phyloP scores from a whole-genome alignment of 92 coral and sea anemone species.

The Zoanthus sociatus region DNA sequence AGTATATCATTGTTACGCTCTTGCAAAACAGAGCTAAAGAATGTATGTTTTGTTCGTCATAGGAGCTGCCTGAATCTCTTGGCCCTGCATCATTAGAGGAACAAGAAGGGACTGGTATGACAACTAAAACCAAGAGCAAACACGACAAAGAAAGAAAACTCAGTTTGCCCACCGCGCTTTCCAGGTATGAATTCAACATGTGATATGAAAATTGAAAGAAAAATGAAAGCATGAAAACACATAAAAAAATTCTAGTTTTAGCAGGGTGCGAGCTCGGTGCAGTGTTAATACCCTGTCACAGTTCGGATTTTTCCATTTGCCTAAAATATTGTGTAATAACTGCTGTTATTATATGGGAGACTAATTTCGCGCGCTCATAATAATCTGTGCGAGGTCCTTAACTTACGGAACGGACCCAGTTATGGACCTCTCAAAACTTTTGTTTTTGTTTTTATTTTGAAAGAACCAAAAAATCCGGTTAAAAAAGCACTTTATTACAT shows the following conservation, averaged over 20 bases:
- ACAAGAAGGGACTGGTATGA: not conserved
- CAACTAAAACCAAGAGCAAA: not conserved
- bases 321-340: no score
- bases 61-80: constrained; percentile 17
- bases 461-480: no score
- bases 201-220: not conserved
- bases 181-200: constrained; percentile 6
- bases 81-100: constrained; percentile 10
- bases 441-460: no score
- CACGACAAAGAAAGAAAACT: constrained; percentile 39
- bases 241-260: not conserved
- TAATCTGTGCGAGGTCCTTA: no score
- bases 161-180: constrained; percentile 32
- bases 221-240: not conserved
- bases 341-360: no score
- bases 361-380: no score
- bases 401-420: no score
- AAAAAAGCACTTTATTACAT: no score
- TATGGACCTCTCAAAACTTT: no score
- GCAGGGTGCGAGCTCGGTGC: not conserved
- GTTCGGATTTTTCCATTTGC: no score
- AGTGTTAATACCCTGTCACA: no score
- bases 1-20: not conserved
- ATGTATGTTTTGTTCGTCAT: not conserved
- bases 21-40: not conserved